A percentile compares a stretch with the other conserved stretches of the same genome.
These are phyloP conservation scores for Amia ocellicauda DNA, from an alignment of 2,113 vertebrate genomes.

Conservation along the genomic window DNA sequence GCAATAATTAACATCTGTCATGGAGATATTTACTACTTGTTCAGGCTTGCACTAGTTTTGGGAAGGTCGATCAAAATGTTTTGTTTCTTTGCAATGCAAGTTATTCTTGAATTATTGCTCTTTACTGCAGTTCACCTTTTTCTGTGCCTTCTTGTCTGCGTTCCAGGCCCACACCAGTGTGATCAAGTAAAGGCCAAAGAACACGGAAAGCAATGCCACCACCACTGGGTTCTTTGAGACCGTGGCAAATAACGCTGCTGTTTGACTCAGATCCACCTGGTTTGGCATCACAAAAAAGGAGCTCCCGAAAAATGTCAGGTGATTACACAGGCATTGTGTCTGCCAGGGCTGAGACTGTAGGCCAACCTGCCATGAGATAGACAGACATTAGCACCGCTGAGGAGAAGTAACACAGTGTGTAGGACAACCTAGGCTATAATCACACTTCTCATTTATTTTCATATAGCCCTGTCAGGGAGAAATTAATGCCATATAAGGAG, in stretches of 20 bases:
- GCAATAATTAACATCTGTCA: no score
- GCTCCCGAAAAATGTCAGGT: constrained; percentile 72
- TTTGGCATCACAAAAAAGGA: constrained; percentile 74
- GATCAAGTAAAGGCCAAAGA: constrained; percentile 65
- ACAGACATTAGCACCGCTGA: no score
- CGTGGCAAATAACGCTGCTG: constrained; percentile 56
- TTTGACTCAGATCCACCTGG: constrained; percentile 60
- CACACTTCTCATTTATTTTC: no score
- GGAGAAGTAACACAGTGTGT: no score
- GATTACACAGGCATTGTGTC: constrained; percentile 76
- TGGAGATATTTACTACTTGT: no score
- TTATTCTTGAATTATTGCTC: no score
- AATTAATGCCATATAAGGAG: no score
- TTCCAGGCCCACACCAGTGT: constrained; percentile 68
- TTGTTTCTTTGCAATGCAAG: no score
- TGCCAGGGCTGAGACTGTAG: constrained; percentile 35
- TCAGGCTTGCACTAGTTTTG: no score
- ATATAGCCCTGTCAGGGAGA: background rate
- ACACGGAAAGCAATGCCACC: constrained; percentile 59
- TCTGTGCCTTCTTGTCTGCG: constrained; percentile 61
- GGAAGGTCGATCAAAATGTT: no score
- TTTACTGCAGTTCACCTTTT: constrained; percentile 57
- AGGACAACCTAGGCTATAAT: no score
- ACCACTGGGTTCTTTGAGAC: constrained; percentile 71
- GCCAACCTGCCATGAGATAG: constrained; percentile 60